Conservation (phyloP, 2,888 invertebrate species). For the Cheilosia vernalis region DNA sequence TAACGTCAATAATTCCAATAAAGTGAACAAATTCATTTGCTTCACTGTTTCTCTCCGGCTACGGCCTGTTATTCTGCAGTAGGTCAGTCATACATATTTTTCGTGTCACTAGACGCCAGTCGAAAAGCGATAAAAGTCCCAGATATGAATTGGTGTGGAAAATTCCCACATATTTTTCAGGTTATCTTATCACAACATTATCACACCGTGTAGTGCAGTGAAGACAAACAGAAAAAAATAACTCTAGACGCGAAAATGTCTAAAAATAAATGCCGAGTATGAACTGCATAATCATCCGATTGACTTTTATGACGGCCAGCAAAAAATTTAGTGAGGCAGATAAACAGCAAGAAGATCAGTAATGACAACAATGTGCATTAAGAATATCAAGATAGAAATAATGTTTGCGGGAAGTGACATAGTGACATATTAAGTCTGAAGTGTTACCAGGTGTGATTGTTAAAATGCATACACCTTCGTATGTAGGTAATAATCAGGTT, state of each 20-base stretch:
- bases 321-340: slow-evolving; percentile 17
- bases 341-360: slow-evolving; percentile 7
- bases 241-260: slow-evolving; percentile 6
- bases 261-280: neutral
- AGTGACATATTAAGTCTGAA: no score
- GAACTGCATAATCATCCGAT: slow-evolving; percentile 2
- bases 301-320: slow-evolving; percentile 13
- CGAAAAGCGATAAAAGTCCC: neutral
- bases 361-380: neutral
- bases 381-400: neutral
- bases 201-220: neutral
- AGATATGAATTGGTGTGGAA: slow-evolving; percentile 18
- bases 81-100: neutral
- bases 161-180: slow-evolving; percentile 13
- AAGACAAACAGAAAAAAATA: neutral
- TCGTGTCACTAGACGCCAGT: neutral
- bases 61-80: neutral
- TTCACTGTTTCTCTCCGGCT: neutral
- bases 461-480: no score
- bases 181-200: slow-evolving; percentile 3
- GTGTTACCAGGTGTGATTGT: no score
- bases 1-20: no score
- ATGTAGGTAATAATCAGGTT: no score
- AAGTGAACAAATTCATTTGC: neutral
- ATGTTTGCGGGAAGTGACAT: neutral